Conservation (phyloP, 2,797 vertebrate genomes). For the Mustela erminea region DNA sequence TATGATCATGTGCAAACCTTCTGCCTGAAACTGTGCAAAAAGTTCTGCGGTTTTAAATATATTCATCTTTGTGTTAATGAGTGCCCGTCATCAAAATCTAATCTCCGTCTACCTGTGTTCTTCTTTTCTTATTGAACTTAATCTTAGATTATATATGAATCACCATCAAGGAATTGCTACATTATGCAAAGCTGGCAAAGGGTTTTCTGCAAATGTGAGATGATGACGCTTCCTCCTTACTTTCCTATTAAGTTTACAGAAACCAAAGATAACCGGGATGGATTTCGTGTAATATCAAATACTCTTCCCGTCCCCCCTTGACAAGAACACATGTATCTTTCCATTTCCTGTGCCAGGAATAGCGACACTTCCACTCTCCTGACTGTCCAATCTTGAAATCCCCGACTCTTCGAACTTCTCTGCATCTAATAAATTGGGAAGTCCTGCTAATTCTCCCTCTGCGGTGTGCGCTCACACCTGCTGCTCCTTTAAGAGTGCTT, state of each 20-base stretch:
- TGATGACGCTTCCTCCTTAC: background rate
- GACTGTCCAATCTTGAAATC: background rate
- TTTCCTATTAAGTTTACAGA: constrained; percentile 5
- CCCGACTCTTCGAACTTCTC: background rate
- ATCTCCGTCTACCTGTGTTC: background rate
- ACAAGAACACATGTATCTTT: background rate
- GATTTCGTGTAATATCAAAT: background rate
- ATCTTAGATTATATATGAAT: background rate
- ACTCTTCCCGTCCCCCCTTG: background rate
- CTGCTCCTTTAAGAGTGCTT: background rate
- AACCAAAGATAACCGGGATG: background rate
- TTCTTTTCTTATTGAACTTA: constrained; percentile 1
- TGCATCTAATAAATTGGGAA: background rate
- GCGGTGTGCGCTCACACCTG: background rate
- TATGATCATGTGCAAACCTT: background rate
- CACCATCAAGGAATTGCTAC: background rate
- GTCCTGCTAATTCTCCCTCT: background rate
- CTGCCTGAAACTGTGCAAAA: background rate
- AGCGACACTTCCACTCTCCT: background rate
- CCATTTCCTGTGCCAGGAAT: background rate
- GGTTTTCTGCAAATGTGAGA: background rate
- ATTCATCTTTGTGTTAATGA: constrained; percentile 2
- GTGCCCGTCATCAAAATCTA: background rate
- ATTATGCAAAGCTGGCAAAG: background rate
- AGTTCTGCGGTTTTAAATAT: constrained; percentile 35